Conservation (phyloP, 2,888 invertebrate species). For the Cancer borealis region DNA sequence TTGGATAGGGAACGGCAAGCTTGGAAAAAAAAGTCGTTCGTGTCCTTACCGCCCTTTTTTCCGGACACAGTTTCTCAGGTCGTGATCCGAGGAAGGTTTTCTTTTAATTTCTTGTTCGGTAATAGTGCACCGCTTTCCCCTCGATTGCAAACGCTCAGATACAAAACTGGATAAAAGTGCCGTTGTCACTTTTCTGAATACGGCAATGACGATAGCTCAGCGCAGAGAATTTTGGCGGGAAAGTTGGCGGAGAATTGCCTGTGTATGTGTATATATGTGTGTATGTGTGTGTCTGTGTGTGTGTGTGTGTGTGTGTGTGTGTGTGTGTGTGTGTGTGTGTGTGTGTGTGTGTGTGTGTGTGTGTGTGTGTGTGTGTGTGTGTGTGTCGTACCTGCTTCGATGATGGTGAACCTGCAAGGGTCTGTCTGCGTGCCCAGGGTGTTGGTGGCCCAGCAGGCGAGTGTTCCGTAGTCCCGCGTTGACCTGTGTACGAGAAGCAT, state of each 20-base stretch:
- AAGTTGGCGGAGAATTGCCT: neutral
- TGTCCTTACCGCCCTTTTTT: neutral
- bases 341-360: neutral
- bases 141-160: neutral
- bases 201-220: neutral
- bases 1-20: neutral
- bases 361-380: neutral
- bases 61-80: neutral
- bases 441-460: constrained; percentile 76
- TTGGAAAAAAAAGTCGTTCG: neutral
- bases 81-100: neutral
- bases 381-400: constrained; percentile 69
- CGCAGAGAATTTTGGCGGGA: neutral
- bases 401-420: constrained; percentile 74
- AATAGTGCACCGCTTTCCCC: neutral
- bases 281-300: neutral
- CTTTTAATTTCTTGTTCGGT: neutral
- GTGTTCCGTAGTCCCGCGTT: constrained; percentile 73
- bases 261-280: neutral
- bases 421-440: constrained; percentile 73
- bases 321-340: no score
- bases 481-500: constrained; percentile 56
- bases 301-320: neutral
- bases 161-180: neutral
- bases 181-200: neutral